Conservation (phyloP, 37 sponge, comb jelly and placozoan genomes). For the Dysidea cf. avara region DNA sequence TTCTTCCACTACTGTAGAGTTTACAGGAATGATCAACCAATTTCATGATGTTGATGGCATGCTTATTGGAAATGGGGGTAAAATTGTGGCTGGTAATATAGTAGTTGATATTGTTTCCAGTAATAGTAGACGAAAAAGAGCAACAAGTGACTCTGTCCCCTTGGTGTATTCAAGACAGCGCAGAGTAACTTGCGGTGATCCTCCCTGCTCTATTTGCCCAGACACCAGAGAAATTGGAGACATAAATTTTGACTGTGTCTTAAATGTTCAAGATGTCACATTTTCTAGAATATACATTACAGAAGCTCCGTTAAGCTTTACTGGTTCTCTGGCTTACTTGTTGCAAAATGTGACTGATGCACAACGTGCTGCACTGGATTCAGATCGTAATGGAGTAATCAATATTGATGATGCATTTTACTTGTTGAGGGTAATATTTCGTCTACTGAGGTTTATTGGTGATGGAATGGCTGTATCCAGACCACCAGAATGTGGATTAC, state of each 20-base stretch:
- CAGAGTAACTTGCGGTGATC: constrained; percentile 12
- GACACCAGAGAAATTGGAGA: constrained; percentile 54
- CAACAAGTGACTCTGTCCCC: background rate
- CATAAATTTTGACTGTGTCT: constrained; percentile 66
- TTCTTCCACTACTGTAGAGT: too few relatives aligned
- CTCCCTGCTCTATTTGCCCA: constrained; percentile 31
- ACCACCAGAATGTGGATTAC: constrained; percentile 11
- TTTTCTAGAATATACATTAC: background rate
- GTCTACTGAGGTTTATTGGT: constrained; percentile 36
- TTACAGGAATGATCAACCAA: too few relatives aligned
- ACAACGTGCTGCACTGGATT: too few relatives aligned
- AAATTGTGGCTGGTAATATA: constrained; percentile 63
- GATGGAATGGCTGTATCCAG: background rate
- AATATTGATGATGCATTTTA: constrained; percentile 72
- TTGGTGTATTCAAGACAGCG: constrained; percentile 4
- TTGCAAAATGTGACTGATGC: too few relatives aligned
- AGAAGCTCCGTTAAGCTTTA: background rate
- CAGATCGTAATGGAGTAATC: constrained; percentile 40
- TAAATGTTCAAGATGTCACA: constrained; percentile 60
- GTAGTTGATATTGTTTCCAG: constrained; percentile 6
- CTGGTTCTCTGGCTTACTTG: too few relatives aligned
- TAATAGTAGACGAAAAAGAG: background rate
- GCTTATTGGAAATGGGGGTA: too few relatives aligned
- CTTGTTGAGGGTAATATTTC: constrained; percentile 53
- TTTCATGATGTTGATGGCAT: too few relatives aligned